phyloP scores from a whole-genome alignment of 1,140 invertebrate species.

The Zaprionus lachaisei region DNA sequence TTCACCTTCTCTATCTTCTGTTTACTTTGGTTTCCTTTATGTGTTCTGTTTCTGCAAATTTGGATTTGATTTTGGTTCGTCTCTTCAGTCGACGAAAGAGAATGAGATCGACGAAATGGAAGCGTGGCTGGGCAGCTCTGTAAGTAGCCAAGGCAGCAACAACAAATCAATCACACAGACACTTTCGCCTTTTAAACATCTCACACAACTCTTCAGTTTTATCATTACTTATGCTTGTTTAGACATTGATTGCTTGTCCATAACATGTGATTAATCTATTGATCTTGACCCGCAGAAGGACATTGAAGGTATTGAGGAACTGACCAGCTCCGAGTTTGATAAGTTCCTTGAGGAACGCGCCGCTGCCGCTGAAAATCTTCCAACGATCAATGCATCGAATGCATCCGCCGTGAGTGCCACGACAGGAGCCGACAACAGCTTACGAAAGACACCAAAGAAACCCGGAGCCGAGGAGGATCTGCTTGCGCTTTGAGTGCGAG shows the following conservation, averaged over 20 bases:
- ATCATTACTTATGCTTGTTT: constrained; percentile 29
- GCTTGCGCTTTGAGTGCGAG: constrained; percentile 72
- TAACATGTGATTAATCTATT: constrained; percentile 19
- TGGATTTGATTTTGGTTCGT: constrained; percentile 42
- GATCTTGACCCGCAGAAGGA: constrained; percentile 63
- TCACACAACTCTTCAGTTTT: constrained; percentile 5
- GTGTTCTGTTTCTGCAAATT: constrained; percentile 57
- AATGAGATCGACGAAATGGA: constrained; percentile 97
- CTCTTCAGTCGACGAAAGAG: constrained; percentile 89
- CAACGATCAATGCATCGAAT: constrained; percentile 84
- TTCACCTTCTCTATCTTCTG: constrained; percentile 1
- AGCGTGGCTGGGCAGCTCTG: constrained; percentile 92
- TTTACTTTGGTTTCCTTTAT: constrained; percentile 25
- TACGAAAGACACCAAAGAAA: constrained; percentile 81
- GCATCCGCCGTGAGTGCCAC: constrained; percentile 51
- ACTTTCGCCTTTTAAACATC: constrained; percentile 45
- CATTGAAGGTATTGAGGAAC: constrained; percentile 87
- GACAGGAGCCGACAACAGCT: constrained; percentile 59
- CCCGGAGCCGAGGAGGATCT: constrained; percentile 74
- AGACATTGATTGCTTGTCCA: not conserved
- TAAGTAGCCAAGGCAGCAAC: constrained; percentile 84
- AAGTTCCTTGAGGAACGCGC: constrained; percentile 95
- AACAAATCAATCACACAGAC: constrained; percentile 33
- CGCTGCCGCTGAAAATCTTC: constrained; percentile 90
- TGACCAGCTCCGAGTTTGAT: constrained; percentile 96